Evolutionary conservation across 2,113 vertebrate genomes (phyloP), one percentile per base, ranked within the genome.

Genomic region (Triplophysa siluroides): DNA sequence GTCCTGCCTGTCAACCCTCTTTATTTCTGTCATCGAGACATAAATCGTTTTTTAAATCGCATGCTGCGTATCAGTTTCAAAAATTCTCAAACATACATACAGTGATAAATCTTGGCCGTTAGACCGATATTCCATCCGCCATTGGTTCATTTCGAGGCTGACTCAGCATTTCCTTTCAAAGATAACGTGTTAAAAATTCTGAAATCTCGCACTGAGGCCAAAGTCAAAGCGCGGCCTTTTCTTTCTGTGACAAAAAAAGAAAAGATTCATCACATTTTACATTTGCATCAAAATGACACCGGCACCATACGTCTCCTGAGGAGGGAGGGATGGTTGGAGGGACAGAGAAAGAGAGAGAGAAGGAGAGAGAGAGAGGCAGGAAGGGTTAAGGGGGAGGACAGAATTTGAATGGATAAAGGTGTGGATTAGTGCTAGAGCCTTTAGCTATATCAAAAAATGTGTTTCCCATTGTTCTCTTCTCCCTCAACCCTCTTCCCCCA

Each of bases 201-300:
- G 19, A 70, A n/a, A 19, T 76, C 69, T 41, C 63, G 33, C 72
- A 78, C 66, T 21, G 68, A 52, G 67, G 78, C 71, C 64, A 43
- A 47, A 78, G 83, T 79, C 83, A 79, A 84, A 81, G 80, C 79
- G 63, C 79, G 60, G 43, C 54, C 84, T 82, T 86, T 83, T 83
- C 69, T 72, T 67, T 70, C 81, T 81, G 84, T 79, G 76, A 91
- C 89, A 92, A 91, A 91, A 88, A 89, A 84, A 78, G 84, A 89
- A 92, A 91, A 93, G 92, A 94, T 93, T 93, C 91, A 94, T 92
- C 93, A 92, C 92, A 91, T 92, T 93, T 88, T 79, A 87, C 91
- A 94, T 94, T 93, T 90, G 91, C 92, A 92, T 93, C 91, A 92
- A 92, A 94, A 94, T 92, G 91, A 94, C 92, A 92, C 84, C 85